Percentiles rank a stretch among this genome's conserved stretches.
Evolutionary conservation across 2,888 invertebrate species (phyloP).

Genomic region (Empis stercorea): DNA sequence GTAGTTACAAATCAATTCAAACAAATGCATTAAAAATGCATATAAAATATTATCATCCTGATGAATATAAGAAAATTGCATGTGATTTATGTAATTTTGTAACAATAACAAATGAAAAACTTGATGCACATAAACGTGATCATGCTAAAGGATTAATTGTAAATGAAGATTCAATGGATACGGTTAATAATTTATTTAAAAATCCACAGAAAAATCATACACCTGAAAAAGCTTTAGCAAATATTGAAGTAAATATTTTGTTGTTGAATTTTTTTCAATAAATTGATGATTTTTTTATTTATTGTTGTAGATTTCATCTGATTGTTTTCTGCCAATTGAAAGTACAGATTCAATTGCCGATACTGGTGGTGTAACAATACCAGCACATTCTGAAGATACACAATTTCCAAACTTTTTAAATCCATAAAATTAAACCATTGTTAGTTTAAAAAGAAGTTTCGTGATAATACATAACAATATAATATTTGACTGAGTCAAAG

Average conservation of each 20-base stretch:
- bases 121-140: constrained; percentile 27
- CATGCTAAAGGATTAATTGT: constrained; percentile 27
- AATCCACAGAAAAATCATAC: constrained; percentile 15
- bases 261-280: background rate
- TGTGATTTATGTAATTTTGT: constrained; percentile 29
- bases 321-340: constrained; percentile 30
- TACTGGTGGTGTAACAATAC: constrained; percentile 33
- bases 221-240: constrained; percentile 16
- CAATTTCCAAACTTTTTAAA: constrained; percentile 27
- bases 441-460: too few species aligned
- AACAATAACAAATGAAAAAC: constrained; percentile 22
- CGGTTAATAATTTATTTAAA: constrained; percentile 16
- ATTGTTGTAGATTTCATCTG: constrained; percentile 24
- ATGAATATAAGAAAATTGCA: constrained; percentile 25
- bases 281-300: background rate
- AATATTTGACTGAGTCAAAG: too few species aligned
- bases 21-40: constrained; percentile 53
- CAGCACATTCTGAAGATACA: constrained; percentile 31
- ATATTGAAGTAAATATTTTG: constrained; percentile 19
- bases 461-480: too few species aligned
- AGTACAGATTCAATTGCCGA: constrained; percentile 31
- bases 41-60: constrained; percentile 42
- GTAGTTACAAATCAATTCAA: constrained; percentile 56
- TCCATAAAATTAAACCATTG: too few species aligned
- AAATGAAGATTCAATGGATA: constrained; percentile 27